phyloP scores from a whole-genome alignment of 2,113 vertebrate genomes.

The Apteryx mantelli region DNA sequence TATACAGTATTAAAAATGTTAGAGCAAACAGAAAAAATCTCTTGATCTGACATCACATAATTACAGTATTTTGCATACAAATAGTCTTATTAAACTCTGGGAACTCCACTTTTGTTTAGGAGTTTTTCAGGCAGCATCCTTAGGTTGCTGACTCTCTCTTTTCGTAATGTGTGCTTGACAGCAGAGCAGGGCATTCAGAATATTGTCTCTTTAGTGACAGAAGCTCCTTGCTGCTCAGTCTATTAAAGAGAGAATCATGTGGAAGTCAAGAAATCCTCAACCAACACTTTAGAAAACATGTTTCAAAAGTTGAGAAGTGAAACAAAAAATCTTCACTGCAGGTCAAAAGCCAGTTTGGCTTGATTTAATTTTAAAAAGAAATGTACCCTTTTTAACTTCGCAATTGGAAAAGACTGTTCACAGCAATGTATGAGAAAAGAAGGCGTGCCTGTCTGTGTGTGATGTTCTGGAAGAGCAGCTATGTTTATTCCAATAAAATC shows the following conservation, averaged over 20 bases:
- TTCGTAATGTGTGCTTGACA: not conserved
- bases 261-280: not conserved
- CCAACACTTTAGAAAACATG: not conserved
- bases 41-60: not conserved
- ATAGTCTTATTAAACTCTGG: not conserved
- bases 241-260: not conserved
- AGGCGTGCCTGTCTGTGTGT: not conserved
- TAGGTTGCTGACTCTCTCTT: conserved; percentile 9
- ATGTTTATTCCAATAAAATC: not conserved
- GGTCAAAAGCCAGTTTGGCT: not conserved
- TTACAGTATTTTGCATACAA: not conserved
- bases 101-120: not conserved
- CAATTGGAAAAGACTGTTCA: not conserved
- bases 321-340: not conserved
- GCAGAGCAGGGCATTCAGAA: not conserved
- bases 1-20: not conserved
- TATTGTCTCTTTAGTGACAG: not conserved
- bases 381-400: not conserved
- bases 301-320: not conserved
- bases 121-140: not conserved
- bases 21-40: not conserved
- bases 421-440: not conserved
- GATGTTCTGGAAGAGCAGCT: not conserved
- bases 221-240: not conserved
- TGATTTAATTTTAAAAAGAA: not conserved